phyloP scores from a whole-genome alignment of 2,113 vertebrate species.

The Amazona vittata region DNA sequence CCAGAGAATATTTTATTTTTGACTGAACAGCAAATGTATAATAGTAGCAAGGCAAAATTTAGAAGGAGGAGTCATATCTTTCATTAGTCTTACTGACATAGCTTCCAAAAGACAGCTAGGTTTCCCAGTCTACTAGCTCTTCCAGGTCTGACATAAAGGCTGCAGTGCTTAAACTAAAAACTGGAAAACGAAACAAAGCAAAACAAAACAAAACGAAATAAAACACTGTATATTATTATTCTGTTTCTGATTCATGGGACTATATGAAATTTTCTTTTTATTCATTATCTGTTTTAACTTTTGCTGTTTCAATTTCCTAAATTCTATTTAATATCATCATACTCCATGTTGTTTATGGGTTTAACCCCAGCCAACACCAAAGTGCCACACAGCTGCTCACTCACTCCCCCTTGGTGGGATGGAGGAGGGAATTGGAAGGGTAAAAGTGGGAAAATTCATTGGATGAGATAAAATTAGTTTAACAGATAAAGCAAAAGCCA shows the following conservation, averaged over 20 bases:
- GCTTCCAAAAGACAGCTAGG: neutral
- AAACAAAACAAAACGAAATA: neutral
- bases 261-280: conserved; percentile 62
- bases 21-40: neutral
- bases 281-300: conserved; percentile 74
- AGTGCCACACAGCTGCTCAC: neutral
- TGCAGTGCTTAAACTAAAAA: neutral
- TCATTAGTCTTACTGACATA: neutral
- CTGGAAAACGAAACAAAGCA: neutral
- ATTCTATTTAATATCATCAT: conserved; percentile 63
- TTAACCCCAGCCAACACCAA: neutral
- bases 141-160: neutral
- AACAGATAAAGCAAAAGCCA: neutral
- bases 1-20: neutral
- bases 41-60: neutral
- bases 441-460: neutral
- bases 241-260: conserved; percentile 40
- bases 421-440: neutral
- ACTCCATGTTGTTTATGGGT: conserved; percentile 30
- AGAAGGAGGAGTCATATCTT: neutral
- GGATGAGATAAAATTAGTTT: neutral
- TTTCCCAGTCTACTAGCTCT: neutral
- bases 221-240: neutral
- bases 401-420: neutral
- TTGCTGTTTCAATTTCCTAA: conserved; percentile 64